Conservation (phyloP, 1,140 invertebrate genomes). For the Prorops nasuta region DNA sequence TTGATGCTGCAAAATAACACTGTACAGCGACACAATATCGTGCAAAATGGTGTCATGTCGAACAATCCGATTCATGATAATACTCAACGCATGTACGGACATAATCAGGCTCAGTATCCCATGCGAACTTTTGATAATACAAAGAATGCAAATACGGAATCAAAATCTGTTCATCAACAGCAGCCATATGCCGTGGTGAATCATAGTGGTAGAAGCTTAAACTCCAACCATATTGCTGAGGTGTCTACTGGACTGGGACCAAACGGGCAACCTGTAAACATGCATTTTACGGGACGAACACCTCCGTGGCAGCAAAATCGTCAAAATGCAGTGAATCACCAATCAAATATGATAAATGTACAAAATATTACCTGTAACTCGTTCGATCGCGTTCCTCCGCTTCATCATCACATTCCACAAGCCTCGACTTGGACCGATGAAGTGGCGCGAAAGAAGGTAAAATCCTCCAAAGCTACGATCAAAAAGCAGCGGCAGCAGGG, state of each 20-base stretch:
- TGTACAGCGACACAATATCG: conserved; percentile 45
- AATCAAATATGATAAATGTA: conserved; percentile 27
- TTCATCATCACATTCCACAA: conserved; percentile 68
- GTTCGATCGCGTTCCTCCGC: conserved; percentile 69
- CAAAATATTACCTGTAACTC: conserved; percentile 48
- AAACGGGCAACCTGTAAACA: conserved; percentile 33
- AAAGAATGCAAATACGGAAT: conserved; percentile 28
- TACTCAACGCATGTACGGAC: conserved; percentile 61
- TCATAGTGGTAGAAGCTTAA: conserved; percentile 35
- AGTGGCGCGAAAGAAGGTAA: conserved; percentile 64
- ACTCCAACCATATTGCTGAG: conserved; percentile 34
- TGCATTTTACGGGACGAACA: conserved; percentile 55
- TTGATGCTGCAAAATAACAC: conserved; percentile 47
- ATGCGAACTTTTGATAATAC: conserved; percentile 37
- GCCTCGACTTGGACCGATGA: conserved; percentile 65
- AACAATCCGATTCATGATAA: conserved; percentile 48
- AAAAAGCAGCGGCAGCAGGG: conserved; percentile 61
- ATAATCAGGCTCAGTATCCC: conserved; percentile 58
- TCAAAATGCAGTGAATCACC: conserved; percentile 42
- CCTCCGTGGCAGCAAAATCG: conserved; percentile 66
- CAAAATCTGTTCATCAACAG: conserved; percentile 37
- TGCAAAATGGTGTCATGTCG: conserved; percentile 42
- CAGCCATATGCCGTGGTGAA: conserved; percentile 35
- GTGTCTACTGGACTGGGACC: conserved; percentile 29
- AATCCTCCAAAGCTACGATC: conserved; percentile 54